Percentiles rank a stretch among this genome's conserved stretches.
phyloP scores from a whole-genome alignment of 2,888 invertebrate species.

The Hetaerina titia region DNA sequence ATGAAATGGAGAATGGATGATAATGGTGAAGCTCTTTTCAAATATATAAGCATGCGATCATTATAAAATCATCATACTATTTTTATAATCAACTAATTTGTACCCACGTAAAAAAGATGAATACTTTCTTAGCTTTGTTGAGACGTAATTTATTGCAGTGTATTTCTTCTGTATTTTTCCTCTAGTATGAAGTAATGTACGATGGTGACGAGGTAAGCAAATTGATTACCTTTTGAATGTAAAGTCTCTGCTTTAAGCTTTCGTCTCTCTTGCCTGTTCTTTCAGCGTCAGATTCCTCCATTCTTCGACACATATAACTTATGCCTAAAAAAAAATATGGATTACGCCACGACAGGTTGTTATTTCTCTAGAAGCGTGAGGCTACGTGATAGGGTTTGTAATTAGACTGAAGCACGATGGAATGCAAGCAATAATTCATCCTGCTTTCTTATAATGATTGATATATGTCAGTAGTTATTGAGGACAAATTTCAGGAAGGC shows the following conservation, averaged over 20 bases:
- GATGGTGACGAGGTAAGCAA: not conserved
- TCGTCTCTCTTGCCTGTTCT: not conserved
- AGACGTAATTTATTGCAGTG: too few relatives aligned
- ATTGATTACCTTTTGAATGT: not conserved
- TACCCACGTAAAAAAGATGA: too few relatives aligned
- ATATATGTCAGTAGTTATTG: not conserved
- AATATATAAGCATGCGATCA: too few relatives aligned
- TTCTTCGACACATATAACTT: not conserved
- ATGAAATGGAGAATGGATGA: too few relatives aligned
- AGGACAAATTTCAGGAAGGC: not conserved
- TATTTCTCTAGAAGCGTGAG: not conserved
- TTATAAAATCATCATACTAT: too few relatives aligned
- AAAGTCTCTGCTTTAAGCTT: not conserved
- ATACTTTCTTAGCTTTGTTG: too few relatives aligned
- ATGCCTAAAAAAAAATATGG: not conserved
- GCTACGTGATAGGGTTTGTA: not conserved
- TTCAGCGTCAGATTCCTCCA: not conserved
- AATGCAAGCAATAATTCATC: not conserved
- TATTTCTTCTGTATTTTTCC: too few relatives aligned
- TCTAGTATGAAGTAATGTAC: not conserved
- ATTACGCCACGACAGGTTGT: not conserved
- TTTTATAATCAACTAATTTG: too few relatives aligned
- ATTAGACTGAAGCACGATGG: not conserved
- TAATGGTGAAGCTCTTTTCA: too few relatives aligned
- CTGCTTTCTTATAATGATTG: not conserved